These are phyloP conservation scores for Harlomillsia oculata DNA, from an alignment of 1,140 invertebrate species.

Conservation along the genomic window DNA sequence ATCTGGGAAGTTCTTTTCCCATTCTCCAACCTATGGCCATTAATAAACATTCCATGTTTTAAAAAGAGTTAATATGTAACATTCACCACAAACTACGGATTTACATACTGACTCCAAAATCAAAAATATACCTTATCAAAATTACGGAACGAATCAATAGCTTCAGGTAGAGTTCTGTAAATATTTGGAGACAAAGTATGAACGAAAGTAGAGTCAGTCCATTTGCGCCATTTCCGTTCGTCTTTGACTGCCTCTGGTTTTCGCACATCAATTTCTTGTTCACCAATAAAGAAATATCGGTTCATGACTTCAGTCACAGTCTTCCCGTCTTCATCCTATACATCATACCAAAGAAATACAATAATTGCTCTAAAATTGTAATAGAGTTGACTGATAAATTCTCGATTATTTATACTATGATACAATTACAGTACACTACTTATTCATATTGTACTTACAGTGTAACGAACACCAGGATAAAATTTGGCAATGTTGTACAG, in stretches of 20 bases:
- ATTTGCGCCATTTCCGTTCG: conserved; percentile 88
- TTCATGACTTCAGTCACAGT: conserved; percentile 73
- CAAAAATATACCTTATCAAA: conserved; percentile 72
- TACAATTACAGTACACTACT: background rate
- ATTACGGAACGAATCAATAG: conserved; percentile 81
- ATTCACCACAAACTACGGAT: too few relatives aligned
- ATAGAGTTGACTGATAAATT: conserved; percentile 31
- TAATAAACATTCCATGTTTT: background rate
- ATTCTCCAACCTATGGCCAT: conserved; percentile 62
- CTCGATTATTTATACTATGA: conserved; percentile 46
- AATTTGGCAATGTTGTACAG: conserved; percentile 65
- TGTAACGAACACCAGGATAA: conserved; percentile 65
- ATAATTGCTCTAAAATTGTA: background rate
- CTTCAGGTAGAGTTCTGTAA: conserved; percentile 59
- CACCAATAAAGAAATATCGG: conserved; percentile 85
- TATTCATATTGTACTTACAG: conserved; percentile 31
- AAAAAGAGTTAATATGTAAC: background rate
- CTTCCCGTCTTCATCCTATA: conserved; percentile 54
- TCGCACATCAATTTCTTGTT: conserved; percentile 44
- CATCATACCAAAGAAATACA: background rate
- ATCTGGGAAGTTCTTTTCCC: conserved; percentile 75
- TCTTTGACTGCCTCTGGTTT: conserved; percentile 54
- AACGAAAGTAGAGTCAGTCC: conserved; percentile 83
- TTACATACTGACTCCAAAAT: too few relatives aligned
- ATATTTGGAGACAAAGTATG: conserved; percentile 94